Base-by-base conservation (phyloP, 2,888 invertebrate species). In the Idaea aversata region DNA sequence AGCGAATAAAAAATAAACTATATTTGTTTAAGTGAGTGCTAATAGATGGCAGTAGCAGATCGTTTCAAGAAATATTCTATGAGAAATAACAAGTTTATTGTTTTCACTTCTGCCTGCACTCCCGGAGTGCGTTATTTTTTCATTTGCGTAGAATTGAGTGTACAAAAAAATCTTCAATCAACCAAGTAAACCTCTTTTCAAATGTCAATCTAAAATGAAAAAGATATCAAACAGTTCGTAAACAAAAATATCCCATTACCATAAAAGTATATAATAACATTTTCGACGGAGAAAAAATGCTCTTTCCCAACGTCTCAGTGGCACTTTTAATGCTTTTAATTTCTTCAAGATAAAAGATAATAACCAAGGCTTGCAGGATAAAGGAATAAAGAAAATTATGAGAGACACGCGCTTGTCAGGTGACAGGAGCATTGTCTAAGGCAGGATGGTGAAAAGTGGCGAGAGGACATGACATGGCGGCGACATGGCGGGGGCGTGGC, bases 381-480 rank as follows among this genome's bases (percentile, higher is more conserved):
- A 83, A 82, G 73, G 76, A 75, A 77, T 73, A 78, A 83, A 80
- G 80, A 79, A 81, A 83, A 85, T 87, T 85, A 84, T 86, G 79
- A 84, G 83, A 84, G 82, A 79, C 80, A 77, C 78, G 75, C 75
- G 80, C 78, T 81, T 88, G 87, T 83, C 86, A 87, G 86, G 80
- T 87, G 87, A 84, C 87, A 87, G 75, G 78, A 47, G 47, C 47
- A 47, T 47, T 47, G 47, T 47, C 47, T 47, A 47, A 47, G 47
- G 47, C 10, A 10, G 13, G 6, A 10, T 2, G 47, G 47, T 47
- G 10, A 47, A 13, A 47, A 5, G 47, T 2, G 47, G 47, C 47
- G 47, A 47, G 10, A 13, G 10, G 47, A 7, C 0, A 47, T 7
- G 47, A 47, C 47, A 13, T 47, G 47, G 47, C 47, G 10, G 13